Conservation (phyloP, 1,140 invertebrate genomes). For the Pseudomyrmex sp. region DNA sequence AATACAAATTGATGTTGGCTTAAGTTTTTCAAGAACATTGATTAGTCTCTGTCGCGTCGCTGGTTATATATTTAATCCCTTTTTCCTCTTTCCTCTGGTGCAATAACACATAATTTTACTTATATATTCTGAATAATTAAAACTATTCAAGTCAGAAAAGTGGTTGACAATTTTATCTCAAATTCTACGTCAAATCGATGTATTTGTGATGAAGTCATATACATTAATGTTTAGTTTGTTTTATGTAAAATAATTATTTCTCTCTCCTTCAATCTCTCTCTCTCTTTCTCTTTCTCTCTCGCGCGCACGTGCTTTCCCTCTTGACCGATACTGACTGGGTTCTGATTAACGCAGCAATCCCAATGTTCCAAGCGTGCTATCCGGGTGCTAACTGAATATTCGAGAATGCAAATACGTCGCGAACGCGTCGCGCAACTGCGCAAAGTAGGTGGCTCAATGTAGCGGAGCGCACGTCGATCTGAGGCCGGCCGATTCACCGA, state of each 20-base stretch:
- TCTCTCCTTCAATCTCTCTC: neutral
- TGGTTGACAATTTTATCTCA: conserved; percentile 5
- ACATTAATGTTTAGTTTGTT: no score
- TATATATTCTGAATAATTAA: conserved; percentile 18
- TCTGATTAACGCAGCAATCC: conserved; percentile 53
- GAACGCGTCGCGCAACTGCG: conserved; percentile 38
- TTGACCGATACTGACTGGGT: conserved; percentile 18
- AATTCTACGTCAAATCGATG: neutral
- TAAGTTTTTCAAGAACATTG: neutral
- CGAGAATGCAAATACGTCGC: conserved; percentile 51
- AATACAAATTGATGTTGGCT: neutral
- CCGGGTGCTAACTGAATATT: conserved; percentile 56
- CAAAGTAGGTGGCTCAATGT: conserved; percentile 47
- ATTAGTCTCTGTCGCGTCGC: neutral
- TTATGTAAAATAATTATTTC: neutral
- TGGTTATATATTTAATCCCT: neutral
- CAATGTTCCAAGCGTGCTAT: conserved; percentile 27
- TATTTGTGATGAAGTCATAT: no score
- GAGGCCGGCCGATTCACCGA: conserved; percentile 46
- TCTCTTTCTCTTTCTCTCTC: neutral
- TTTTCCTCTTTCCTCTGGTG: no score
- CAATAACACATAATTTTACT: neutral
- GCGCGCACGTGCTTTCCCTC: no score
- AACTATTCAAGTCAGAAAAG: neutral
- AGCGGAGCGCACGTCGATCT: conserved; percentile 44